Evolutionary conservation across 1,140 invertebrate species (phyloP).

Genomic region (Drosophila grimshawi): DNA sequence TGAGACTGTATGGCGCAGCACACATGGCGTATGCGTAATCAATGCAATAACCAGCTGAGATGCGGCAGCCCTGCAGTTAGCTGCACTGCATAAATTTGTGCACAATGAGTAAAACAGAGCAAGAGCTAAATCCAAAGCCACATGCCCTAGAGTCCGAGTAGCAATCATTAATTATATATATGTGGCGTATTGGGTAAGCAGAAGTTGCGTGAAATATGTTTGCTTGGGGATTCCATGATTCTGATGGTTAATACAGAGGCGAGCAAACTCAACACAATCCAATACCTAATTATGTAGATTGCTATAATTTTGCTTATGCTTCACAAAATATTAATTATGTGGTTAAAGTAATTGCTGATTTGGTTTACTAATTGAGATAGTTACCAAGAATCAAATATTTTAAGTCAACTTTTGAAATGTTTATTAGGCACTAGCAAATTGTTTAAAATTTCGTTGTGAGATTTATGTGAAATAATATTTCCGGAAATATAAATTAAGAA

Average conservation of each 20-base stretch:
- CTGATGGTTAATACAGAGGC: conserved; percentile 27
- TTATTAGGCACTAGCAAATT: no score
- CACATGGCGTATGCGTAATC: conserved; percentile 31
- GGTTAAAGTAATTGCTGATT: not conserved
- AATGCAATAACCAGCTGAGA: conserved; percentile 49
- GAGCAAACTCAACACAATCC: conserved; percentile 12
- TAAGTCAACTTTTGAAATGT: no score
- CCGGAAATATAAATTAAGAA: no score
- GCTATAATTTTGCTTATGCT: conserved; percentile 13
- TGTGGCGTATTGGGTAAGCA: conserved; percentile 40
- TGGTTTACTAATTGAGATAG: not conserved
- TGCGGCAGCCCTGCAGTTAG: conserved; percentile 48
- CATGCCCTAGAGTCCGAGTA: conserved; percentile 19
- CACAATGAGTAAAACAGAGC: conserved; percentile 7
- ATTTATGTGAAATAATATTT: no score
- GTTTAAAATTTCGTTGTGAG: no score
- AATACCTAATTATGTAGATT: conserved; percentile 36
- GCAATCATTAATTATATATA: conserved; percentile 76
- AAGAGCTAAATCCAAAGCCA: conserved; percentile 22
- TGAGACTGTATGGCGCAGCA: not conserved
- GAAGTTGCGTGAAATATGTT: conserved; percentile 20
- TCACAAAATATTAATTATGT: conserved; percentile 10
- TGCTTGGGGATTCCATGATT: conserved; percentile 27
- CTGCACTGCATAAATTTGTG: conserved; percentile 75
- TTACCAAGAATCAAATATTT: not conserved